Evolutionary conservation across 2,888 invertebrate species (phyloP).

Genomic region (Acanthopleura granulata): DNA sequence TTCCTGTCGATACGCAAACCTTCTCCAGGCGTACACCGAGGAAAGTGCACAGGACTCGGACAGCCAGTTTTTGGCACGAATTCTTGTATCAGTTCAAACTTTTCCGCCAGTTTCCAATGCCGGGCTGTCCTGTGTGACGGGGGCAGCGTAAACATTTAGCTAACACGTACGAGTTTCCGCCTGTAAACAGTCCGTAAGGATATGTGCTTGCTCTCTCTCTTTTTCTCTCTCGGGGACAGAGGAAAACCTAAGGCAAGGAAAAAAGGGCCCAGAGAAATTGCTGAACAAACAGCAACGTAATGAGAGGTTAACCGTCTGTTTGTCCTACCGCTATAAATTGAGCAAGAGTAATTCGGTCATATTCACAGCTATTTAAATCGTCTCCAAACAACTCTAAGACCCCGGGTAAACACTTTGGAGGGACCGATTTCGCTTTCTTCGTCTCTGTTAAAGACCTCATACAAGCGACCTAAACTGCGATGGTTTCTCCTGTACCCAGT

Average conservation of each 20-base stretch:
- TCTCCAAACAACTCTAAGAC: background rate
- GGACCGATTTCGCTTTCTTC: no score
- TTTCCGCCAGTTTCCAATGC: constrained; percentile 10
- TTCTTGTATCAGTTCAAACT: constrained; percentile 19
- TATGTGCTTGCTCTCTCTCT: background rate
- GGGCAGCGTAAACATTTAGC: background rate
- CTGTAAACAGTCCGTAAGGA: background rate
- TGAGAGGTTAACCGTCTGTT: constrained; percentile 6
- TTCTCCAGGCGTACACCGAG: constrained; percentile 4
- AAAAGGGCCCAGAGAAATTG: background rate
- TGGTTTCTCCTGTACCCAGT: no score
- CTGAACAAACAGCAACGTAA: background rate
- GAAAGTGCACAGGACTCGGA: constrained; percentile 2
- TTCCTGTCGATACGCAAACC: constrained; percentile 14
- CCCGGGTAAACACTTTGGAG: no score
- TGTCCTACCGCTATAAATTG: constrained; percentile 1
- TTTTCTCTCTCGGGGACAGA: background rate
- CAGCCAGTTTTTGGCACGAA: constrained; percentile 13
- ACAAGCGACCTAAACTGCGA: no score
- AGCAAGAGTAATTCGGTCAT: constrained; percentile 6
- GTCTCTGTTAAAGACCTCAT: no score
- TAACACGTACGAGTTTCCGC: background rate
- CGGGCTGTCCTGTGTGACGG: background rate
- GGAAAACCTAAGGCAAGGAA: background rate
- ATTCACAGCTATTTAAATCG: constrained; percentile 6